Base-by-base conservation (phyloP, 2,888 invertebrate genomes). In the Drosophila meridionalis region DNA sequence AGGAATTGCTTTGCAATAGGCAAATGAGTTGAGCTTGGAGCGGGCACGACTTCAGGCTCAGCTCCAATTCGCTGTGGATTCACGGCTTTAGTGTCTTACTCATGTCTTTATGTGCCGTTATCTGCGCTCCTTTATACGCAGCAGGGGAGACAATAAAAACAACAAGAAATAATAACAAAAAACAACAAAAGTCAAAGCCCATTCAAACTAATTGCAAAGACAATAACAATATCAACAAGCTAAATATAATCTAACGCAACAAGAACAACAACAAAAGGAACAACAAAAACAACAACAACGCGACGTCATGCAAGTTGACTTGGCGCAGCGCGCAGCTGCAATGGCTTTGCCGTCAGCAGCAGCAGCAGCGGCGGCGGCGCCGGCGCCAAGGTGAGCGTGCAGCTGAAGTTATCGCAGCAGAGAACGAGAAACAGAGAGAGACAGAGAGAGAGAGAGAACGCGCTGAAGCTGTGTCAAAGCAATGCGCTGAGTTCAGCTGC, bases 361-460 rank as follows among this genome's bases (percentile, higher is more conserved):
- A 70, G 45, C 65, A 53, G 63, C 77, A 52, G 56, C 58, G 61
- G 59, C 67, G 57, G 59, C 76, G 57, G 60, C 76, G 73, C 69
- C 80, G 72, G 86, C 83, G 83, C 70, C 81, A 86, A 88, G 88
- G 88, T 88, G 88, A 86, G 76, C 80, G 32, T 57, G 80, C 83
- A 70, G 69, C 68, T 60, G 52, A 45, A 66, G 57, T 61, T 64
- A 62, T 58, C 73, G 32, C 63, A 48, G 36, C 60, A 50, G 40
- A 26, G 45, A 26, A 6, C 40, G 7, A n/a, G n/a, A 5, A 6
- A 40, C 20, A 28, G 14, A 67, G 43, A 45, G 26, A 8, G 28
- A 30, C 40, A 60, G 59, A 45, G 34, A 26, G 11, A 52, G 28
- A 7, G 32, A 34, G 45, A 56, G 59, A 47, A 20, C 20, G 36